A percentile compares a stretch with the other conserved stretches of the same genome.
Evolutionary conservation across 2,888 invertebrate species (phyloP).

Genomic region (Cheilosia scutellata): DNA sequence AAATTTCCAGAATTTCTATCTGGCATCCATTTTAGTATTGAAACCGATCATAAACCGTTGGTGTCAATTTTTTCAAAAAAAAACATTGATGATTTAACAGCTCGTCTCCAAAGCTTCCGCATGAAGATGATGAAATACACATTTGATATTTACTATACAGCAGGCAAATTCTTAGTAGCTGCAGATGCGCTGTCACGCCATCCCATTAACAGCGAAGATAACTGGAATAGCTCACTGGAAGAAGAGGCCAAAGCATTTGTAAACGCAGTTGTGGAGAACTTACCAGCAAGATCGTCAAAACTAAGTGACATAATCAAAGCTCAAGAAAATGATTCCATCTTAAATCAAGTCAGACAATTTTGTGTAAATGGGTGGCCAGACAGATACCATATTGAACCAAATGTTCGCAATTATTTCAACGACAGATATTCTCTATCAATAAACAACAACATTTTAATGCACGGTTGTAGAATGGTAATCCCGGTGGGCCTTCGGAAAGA

Average conservation of each 20-base stretch:
- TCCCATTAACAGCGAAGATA: slow-evolving; percentile 29
- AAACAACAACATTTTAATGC: too few relatives aligned
- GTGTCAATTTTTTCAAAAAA: slow-evolving; percentile 60
- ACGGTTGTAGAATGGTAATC: too few relatives aligned
- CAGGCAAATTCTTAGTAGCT: slow-evolving; percentile 65
- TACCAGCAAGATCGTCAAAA: not conserved
- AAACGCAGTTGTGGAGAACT: not conserved
- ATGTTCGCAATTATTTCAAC: not conserved
- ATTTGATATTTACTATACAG: slow-evolving; percentile 60
- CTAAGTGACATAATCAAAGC: not conserved
- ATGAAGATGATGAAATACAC: slow-evolving; percentile 68
- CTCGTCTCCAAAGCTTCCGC: slow-evolving; percentile 65
- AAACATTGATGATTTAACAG: slow-evolving; percentile 44
- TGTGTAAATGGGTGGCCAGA: slow-evolving; percentile 36
- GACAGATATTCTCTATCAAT: too few relatives aligned
- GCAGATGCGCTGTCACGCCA: slow-evolving; percentile 69
- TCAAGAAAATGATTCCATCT: slow-evolving; percentile 4
- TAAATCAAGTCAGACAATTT: slow-evolving; percentile 1
- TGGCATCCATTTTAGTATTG: slow-evolving; percentile 69
- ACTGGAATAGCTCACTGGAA: not conserved
- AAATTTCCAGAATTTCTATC: slow-evolving; percentile 71
- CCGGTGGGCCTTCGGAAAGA: too few relatives aligned
- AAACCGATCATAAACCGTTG: slow-evolving; percentile 76
- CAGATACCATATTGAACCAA: slow-evolving; percentile 31
- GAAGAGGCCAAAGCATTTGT: too few relatives aligned